These are phyloP conservation scores for Lucilia cuprina DNA, from an alignment of 1,140 invertebrate species.

Conservation along the genomic window DNA sequence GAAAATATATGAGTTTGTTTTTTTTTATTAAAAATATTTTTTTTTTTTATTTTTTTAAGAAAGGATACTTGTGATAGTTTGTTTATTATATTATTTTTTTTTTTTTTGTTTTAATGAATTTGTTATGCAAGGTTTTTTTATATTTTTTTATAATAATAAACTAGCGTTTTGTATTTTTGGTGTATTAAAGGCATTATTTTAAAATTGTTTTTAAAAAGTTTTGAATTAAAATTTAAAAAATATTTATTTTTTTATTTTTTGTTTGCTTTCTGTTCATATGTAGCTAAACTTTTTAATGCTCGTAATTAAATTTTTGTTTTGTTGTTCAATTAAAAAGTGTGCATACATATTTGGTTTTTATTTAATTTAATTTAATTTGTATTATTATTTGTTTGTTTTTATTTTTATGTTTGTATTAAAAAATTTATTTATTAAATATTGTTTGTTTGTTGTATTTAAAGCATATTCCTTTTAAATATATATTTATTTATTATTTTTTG, in stretches of 20 bases:
- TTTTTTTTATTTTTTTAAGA: too few relatives aligned
- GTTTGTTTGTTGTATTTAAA: conserved; percentile 40
- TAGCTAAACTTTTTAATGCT: not conserved
- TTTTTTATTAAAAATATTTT: not conserved
- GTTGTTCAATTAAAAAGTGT: conserved; percentile 12
- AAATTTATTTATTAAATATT: conserved; percentile 22
- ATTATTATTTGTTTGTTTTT: conserved; percentile 43
- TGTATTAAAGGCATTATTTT: conserved; percentile 34
- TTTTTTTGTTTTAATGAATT: conserved; percentile 52
- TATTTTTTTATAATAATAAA: conserved; percentile 37
- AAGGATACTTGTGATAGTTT: not conserved
- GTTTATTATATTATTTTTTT: conserved; percentile 50
- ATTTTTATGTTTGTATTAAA: conserved; percentile 27
- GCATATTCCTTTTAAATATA: conserved; percentile 15
- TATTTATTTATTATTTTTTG: not conserved
- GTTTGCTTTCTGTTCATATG: conserved; percentile 40
- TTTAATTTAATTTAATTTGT: conserved; percentile 12
- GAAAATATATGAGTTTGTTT: not conserved
- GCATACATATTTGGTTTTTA: not conserved
- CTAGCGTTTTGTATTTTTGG: conserved; percentile 50
- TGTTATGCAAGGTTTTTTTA: conserved; percentile 62
- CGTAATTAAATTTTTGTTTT: not conserved
- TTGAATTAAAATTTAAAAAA: conserved; percentile 43
- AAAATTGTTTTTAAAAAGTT: conserved; percentile 18
- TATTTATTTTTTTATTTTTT: conserved; percentile 41